These are phyloP conservation scores for Oryzias javanicus DNA, from an alignment of 2,113 vertebrate genomes.

Conservation along the genomic window DNA sequence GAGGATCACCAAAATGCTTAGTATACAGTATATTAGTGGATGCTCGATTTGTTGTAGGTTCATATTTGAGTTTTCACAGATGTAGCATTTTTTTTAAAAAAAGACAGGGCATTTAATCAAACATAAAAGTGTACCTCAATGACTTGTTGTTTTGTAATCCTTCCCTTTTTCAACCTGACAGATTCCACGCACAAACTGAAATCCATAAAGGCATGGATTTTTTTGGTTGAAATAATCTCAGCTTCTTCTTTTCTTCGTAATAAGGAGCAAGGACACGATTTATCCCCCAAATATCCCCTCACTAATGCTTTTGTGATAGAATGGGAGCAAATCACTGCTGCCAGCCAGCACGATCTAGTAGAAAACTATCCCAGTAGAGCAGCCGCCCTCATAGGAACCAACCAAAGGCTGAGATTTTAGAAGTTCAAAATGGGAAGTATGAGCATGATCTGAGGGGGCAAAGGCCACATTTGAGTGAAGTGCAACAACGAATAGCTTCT, in stretches of 20 bases:
- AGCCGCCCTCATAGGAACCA: not conserved
- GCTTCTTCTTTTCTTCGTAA: not conserved
- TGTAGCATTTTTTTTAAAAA: not conserved
- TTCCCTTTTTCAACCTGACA: not conserved
- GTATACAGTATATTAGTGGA: too few species aligned
- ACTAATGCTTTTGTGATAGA: constrained; percentile 9
- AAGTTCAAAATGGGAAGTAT: not conserved
- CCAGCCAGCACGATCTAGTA: not conserved
- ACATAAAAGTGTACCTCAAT: not conserved
- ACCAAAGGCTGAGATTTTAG: not conserved
- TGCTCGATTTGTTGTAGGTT: too few species aligned
- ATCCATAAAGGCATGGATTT: not conserved
- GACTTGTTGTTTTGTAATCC: not conserved
- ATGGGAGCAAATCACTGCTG: constrained; percentile 8
- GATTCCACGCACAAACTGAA: not conserved
- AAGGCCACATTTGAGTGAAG: not conserved
- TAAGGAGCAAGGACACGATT: constrained; percentile 1
- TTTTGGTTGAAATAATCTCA: not conserved
- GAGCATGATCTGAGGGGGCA: too few species aligned
- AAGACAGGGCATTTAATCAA: not conserved
- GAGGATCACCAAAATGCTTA: too few species aligned
- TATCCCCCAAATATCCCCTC: constrained; percentile 8
- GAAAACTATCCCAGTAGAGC: constrained; percentile 1
- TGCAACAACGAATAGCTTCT: constrained; percentile 7
- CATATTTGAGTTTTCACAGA: too few species aligned